A percentile compares a stretch with the other conserved stretches of the same genome.
phyloP scores from a whole-genome alignment of 2,888 invertebrate species.

The Lysandra bellargus region DNA sequence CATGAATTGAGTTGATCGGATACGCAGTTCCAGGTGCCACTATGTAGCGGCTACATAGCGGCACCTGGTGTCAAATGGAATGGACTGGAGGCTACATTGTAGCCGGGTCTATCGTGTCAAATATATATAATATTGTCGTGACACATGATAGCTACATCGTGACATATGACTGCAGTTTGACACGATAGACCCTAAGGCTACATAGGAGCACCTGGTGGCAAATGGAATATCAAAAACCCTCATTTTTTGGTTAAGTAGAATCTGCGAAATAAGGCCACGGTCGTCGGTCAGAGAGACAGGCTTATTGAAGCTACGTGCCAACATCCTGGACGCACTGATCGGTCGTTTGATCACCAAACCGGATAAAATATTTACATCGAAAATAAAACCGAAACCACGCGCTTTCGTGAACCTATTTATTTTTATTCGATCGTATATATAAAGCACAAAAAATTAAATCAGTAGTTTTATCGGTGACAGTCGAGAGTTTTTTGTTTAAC shows the following conservation, averaged over 20 bases:
- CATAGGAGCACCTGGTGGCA: too few species aligned
- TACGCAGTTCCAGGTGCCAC: neutral
- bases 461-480: neutral
- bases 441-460: neutral
- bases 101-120: neutral
- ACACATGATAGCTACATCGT: too few species aligned
- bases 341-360: neutral
- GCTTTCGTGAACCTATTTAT: neutral
- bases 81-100: too few species aligned
- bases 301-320: neutral
- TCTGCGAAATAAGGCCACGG: conserved; percentile 4
- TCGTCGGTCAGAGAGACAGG: neutral
- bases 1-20: neutral
- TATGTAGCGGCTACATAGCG: too few species aligned
- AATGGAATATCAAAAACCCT: too few species aligned
- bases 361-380: neutral
- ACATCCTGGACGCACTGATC: neutral
- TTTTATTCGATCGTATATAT: neutral
- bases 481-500: neutral
- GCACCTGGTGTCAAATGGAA: too few species aligned
- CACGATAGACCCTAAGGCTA: too few species aligned
- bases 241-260: neutral
- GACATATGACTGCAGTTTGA: too few species aligned
- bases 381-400: neutral
- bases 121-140: too few species aligned